Conservation (phyloP, 2,888 invertebrate genomes). For the Gnatocerus cornutus region DNA sequence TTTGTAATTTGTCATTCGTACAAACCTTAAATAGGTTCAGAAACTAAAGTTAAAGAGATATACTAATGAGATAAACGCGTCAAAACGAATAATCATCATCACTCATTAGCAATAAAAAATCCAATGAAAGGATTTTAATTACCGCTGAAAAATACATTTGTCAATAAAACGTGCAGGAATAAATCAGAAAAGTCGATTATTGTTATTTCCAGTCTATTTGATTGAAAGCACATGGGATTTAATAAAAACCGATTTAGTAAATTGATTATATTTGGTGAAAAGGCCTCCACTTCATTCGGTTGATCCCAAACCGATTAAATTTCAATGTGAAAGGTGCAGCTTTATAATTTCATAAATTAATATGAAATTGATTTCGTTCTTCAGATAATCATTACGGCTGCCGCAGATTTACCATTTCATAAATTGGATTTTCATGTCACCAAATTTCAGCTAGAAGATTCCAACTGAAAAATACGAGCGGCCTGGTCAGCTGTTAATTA, state of each 20-base stretch:
- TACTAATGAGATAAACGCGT: conserved; percentile 16
- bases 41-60: conserved; percentile 3
- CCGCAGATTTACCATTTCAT: conserved; percentile 2
- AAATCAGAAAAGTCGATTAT: conserved; percentile 17
- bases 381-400: conserved; percentile 2
- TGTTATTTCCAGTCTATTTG: conserved; percentile 22
- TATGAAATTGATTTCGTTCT: conserved; percentile 18
- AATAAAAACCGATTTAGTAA: conserved; percentile 21
- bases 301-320: conserved; percentile 29
- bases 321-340: conserved; percentile 16
- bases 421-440: conserved; percentile 1
- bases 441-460: no score
- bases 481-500: no score
- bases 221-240: conserved; percentile 17
- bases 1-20: conserved; percentile 11
- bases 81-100: conserved; percentile 12
- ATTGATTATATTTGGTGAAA: conserved; percentile 30
- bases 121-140: not conserved
- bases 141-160: not conserved
- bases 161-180: conserved; percentile 20
- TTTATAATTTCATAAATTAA: conserved; percentile 33
- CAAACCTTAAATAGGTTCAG: conserved; percentile 8
- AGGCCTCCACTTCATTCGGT: conserved; percentile 23
- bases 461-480: no score
- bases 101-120: not conserved